Percentiles rank a stretch among this genome's conserved stretches.
Evolutionary conservation across 2,113 vertebrate genomes (phyloP).

Genomic region (Peromyscus polionotus): DNA sequence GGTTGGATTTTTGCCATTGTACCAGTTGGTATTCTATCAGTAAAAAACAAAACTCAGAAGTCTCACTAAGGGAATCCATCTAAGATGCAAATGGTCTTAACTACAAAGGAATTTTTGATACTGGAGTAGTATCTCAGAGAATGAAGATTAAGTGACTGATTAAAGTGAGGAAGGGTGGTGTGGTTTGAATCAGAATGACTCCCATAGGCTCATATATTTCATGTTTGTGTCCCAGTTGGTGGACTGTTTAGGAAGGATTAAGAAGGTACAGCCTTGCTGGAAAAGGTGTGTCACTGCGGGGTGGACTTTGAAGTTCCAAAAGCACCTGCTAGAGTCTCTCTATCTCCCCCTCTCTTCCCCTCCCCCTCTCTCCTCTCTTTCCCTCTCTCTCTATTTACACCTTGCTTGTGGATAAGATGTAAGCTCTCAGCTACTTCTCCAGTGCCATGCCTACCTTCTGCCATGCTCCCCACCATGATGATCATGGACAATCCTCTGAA

Average conservation of each 20-base stretch:
- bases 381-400: not conserved
- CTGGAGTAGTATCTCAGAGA: not conserved
- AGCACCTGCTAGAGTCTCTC: not conserved
- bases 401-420: not conserved
- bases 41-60: not conserved
- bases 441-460: not conserved
- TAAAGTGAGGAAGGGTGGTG: not conserved
- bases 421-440: not conserved
- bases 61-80: not conserved
- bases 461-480: not conserved
- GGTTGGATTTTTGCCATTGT: constrained; percentile 21
- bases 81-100: not conserved
- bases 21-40: not conserved
- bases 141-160: not conserved
- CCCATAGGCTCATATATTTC: not conserved
- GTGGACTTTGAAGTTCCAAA: not conserved
- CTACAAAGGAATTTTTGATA: not conserved
- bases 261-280: not conserved
- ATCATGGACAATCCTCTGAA: not conserved
- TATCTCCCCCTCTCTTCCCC: too few relatives aligned
- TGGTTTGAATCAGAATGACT: not conserved
- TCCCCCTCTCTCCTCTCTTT: not conserved
- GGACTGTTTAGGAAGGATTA: not conserved
- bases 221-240: not conserved
- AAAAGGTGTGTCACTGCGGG: not conserved